A percentile compares a stretch with the other conserved stretches of the same genome.
Evolutionary conservation across 1,140 invertebrate species (phyloP).

Genomic region (Aphis gossypii): DNA sequence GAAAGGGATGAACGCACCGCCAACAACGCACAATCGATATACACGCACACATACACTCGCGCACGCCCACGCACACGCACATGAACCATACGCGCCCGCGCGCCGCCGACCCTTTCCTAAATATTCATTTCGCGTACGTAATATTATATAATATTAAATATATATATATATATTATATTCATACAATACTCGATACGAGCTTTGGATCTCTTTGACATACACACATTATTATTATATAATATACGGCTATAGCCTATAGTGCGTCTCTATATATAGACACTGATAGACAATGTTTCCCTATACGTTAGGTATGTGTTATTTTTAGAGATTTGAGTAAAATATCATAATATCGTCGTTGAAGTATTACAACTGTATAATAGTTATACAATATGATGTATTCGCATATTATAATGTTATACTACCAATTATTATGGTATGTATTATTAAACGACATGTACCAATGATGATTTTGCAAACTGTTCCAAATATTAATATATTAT

Average conservation of each 20-base stretch:
- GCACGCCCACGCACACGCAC: neutral
- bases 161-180: neutral
- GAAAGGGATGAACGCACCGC: conserved; percentile 45
- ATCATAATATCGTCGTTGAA: neutral
- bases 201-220: neutral
- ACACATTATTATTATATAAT: neutral
- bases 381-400: too few relatives aligned
- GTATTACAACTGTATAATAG: neutral
- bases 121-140: neutral
- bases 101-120: neutral
- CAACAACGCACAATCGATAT: conserved; percentile 53
- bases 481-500: neutral
- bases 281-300: neutral
- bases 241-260: too few relatives aligned
- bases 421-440: too few relatives aligned
- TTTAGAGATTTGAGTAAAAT: neutral
- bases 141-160: too few relatives aligned
- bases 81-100: neutral
- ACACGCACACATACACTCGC: neutral
- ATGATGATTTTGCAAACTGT: too few relatives aligned
- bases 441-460: too few relatives aligned
- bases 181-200: neutral
- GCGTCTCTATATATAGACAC: too few relatives aligned
- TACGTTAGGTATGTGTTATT: too few relatives aligned
- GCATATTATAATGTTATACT: too few relatives aligned